These are phyloP conservation scores for Keiferia lycopersicella DNA, from an alignment of 2,888 invertebrate genomes.

Conservation along the genomic window DNA sequence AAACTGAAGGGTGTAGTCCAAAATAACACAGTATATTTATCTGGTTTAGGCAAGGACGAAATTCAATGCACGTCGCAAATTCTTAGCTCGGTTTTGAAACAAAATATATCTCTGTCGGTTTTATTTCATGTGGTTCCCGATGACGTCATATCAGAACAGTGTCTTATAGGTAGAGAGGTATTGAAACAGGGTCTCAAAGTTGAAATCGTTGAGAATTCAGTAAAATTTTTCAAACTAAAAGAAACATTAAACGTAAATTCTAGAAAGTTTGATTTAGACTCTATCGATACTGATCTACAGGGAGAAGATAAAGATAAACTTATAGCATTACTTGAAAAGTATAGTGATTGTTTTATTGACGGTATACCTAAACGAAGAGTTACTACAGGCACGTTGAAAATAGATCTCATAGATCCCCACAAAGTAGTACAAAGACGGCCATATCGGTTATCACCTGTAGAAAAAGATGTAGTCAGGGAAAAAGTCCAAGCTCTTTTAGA, in stretches of 20 bases:
- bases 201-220: too few species aligned
- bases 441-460: constrained; percentile 1
- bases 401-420: constrained; percentile 14
- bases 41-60: constrained; percentile 2
- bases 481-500: too few species aligned
- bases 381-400: constrained; percentile 7
- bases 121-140: constrained; percentile 13
- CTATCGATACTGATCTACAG: too few species aligned
- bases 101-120: not conserved
- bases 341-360: too few species aligned
- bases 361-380: constrained; percentile 11
- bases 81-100: not conserved
- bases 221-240: too few species aligned
- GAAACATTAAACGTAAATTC: too few species aligned
- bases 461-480: not conserved
- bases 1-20: constrained; percentile 9
- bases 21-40: not conserved
- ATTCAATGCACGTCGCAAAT: constrained; percentile 3
- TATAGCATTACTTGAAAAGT: too few species aligned
- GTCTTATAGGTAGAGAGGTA: too few species aligned
- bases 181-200: too few species aligned
- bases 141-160: too few species aligned
- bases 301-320: too few species aligned
- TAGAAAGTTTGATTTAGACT: too few species aligned
- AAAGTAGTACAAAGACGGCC: constrained; percentile 14